Evolutionary conservation across 2,113 vertebrate species (phyloP).

Genomic region (Lycocorax pyrrhopterus): DNA sequence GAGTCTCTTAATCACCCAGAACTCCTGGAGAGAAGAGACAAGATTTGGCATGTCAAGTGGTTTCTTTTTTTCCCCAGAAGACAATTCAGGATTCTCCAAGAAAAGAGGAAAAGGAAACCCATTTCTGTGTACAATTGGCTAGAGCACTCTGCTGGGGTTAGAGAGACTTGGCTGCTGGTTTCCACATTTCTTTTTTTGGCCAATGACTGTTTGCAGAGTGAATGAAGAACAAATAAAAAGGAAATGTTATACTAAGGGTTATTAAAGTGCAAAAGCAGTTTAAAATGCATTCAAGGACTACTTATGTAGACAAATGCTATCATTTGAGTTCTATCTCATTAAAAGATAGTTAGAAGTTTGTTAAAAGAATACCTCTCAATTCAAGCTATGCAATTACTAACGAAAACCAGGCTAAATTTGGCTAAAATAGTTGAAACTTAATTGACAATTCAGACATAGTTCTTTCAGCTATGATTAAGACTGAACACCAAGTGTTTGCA

Average conservation of each 20-base stretch:
- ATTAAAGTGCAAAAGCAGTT: not conserved
- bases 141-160: not conserved
- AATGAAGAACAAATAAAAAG: not conserved
- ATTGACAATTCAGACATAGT: not conserved
- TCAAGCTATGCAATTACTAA: not conserved
- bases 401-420: not conserved
- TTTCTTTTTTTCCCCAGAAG: not conserved
- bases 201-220: not conserved
- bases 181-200: not conserved
- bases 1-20: conserved; percentile 34
- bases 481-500: not conserved
- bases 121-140: not conserved
- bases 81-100: not conserved
- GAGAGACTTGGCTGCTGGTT: not conserved
- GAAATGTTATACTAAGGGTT: not conserved
- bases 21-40: not conserved
- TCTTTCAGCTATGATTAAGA: not conserved
- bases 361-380: conserved; percentile 9
- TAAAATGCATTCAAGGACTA: conserved; percentile 12
- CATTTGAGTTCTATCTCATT: conserved; percentile 25
- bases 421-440: not conserved
- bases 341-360: conserved; percentile 3
- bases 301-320: conserved; percentile 19
- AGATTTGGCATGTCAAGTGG: not conserved
- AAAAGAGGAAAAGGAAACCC: not conserved